A percentile compares a stretch with the other conserved stretches of the same genome.
These are phyloP conservation scores for Galerucella calmariensis DNA, from an alignment of 2,888 invertebrate species.

Conservation along the genomic window DNA sequence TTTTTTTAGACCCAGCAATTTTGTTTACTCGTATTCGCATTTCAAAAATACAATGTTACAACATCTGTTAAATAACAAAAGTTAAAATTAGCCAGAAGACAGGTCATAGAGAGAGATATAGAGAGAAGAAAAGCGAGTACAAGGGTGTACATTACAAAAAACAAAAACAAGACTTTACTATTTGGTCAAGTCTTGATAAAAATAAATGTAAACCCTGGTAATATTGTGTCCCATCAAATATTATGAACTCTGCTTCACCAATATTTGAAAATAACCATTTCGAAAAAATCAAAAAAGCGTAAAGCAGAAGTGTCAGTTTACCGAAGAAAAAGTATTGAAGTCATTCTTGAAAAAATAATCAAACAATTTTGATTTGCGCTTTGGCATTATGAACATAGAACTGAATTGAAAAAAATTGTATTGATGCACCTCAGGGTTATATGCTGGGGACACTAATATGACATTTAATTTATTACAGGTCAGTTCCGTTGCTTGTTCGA, in stretches of 20 bases:
- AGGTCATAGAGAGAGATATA: neutral
- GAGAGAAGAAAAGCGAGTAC: conserved; percentile 10
- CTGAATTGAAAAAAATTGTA: too few relatives aligned
- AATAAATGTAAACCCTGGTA: conserved; percentile 18
- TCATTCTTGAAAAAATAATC: too few relatives aligned
- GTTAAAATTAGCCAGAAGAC: conserved; percentile 3
- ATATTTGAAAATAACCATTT: neutral
- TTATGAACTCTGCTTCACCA: conserved; percentile 8
- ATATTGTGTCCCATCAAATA: neutral
- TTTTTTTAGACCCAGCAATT: neutral
- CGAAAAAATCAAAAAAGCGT: conserved; percentile 21
- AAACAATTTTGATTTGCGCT: too few relatives aligned
- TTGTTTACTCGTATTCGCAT: neutral
- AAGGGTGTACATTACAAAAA: conserved; percentile 17
- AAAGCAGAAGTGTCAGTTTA: conserved; percentile 14
- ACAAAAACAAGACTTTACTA: neutral
- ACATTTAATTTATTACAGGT: too few relatives aligned
- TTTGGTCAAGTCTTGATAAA: neutral
- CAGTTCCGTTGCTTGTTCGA: too few relatives aligned
- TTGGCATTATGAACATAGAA: too few relatives aligned
- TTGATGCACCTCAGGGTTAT: too few relatives aligned
- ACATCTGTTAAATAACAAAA: neutral
- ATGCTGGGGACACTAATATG: too few relatives aligned
- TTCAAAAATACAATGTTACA: neutral
- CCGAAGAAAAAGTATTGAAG: conserved; percentile 21